Conservation (phyloP, 2,888 invertebrate species). For the Noctua comes region DNA sequence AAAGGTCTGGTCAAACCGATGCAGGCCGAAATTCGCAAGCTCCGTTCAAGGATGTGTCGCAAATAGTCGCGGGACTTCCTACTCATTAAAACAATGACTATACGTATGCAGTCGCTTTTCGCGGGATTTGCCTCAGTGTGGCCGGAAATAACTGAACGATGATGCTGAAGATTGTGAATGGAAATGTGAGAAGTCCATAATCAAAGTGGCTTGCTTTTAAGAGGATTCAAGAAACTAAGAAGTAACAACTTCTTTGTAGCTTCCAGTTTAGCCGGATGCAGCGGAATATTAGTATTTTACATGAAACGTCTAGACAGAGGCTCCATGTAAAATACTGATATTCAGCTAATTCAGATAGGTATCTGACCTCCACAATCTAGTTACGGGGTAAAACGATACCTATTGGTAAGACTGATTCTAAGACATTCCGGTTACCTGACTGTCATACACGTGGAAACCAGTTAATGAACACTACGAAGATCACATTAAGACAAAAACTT, state of each 20-base stretch:
- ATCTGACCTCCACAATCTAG: neutral
- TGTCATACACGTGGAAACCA: neutral
- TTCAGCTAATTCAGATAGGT: neutral
- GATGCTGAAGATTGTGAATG: neutral
- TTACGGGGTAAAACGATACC: neutral
- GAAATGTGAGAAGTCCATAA: neutral
- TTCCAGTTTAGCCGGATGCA: neutral
- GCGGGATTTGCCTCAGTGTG: neutral
- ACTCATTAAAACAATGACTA: neutral
- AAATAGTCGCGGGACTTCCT: neutral
- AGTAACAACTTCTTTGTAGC: no score
- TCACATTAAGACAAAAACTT: slow-evolving; percentile 55
- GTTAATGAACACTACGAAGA: neutral
- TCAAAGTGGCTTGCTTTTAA: neutral
- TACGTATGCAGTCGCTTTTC: neutral
- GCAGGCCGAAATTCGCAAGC: neutral
- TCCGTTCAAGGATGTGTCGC: neutral
- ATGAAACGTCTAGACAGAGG: neutral
- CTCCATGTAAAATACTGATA: neutral
- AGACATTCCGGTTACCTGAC: neutral
- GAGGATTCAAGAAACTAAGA: neutral
- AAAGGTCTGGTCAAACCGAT: neutral
- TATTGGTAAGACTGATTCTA: neutral
- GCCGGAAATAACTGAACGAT: neutral
- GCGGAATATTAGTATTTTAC: neutral